Base-by-base conservation (phyloP, 2,888 invertebrate genomes). In the Phaedon cochleariae region DNA sequence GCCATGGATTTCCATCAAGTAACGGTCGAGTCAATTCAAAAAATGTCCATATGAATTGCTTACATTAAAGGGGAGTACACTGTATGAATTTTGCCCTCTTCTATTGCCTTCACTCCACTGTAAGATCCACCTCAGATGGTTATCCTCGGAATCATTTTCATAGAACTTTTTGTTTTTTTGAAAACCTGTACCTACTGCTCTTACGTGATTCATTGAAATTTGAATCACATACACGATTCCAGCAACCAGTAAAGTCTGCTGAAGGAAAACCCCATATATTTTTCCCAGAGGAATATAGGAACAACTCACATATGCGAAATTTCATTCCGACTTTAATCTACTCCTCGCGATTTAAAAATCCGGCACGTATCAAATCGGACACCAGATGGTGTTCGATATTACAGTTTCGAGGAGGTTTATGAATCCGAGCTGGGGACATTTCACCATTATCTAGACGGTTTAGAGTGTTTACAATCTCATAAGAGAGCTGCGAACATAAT, bases 331-430 rank as follows among this genome's bases (percentile, higher is more conserved):
- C 69, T 67, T 67, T 69, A 66, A 67, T 66, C 66, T 64, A 67
- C 64, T 69, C 31, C 53, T 41, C 54, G 48, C 65, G 53, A 67
- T 69, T 69, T 66, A 61, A 67, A 69, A 69, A 63, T 67, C 60
- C 29, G 31, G 66, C 69, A 69, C 69, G 69, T 69, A 63, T 55
- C 67, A 58, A 69, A 69, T 69, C 67, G 69, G 64, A 69, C 67
- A 67, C 66, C 69, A 69, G 69, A 69, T 69, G 69, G 64, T 65
- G 45, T 29, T 57, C 57, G 57, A 57, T 57, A 57, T 57, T 57
- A 45, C 57, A 17, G 31, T 57, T 57, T 46, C 21, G 41, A 22
- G 45, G 26, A 45, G 57, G 57, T 57, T 57, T 57, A 62, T 41
- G 55, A 48, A 58, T 52, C 45, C 48, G 51, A 21, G 58, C 53